phyloP scores from a whole-genome alignment of 2,888 invertebrate species.

The Euzetes globulus region DNA sequence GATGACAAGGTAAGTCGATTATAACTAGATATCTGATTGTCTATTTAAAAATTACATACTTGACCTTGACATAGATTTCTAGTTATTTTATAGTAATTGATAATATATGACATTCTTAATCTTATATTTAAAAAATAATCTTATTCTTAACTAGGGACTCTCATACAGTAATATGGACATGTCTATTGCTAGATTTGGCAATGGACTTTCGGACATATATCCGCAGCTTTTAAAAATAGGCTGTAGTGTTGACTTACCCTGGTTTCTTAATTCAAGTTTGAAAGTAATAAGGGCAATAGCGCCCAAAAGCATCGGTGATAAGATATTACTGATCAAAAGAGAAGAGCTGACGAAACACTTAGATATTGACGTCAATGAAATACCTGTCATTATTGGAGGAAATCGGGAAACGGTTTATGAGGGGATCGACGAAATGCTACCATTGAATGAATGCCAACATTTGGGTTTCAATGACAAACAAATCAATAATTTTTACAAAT shows the following conservation, averaged over 20 bases:
- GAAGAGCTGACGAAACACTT: neutral
- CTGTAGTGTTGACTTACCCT: slow-evolving; percentile 18
- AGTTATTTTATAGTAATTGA: too few relatives aligned
- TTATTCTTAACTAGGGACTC: neutral
- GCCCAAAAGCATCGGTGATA: neutral
- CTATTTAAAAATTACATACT: too few relatives aligned
- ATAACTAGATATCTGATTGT: too few relatives aligned
- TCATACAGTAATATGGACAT: neutral
- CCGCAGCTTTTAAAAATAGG: neutral
- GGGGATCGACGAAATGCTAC: neutral
- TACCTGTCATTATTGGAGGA: neutral
- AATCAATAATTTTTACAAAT: neutral
- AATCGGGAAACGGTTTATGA: neutral
- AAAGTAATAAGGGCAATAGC: neutral
- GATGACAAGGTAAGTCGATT: too few relatives aligned
- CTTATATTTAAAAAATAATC: too few relatives aligned
- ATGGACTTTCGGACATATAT: neutral
- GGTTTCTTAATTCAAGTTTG: neutral
- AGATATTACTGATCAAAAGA: neutral
- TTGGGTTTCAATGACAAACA: neutral
- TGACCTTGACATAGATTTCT: too few relatives aligned
- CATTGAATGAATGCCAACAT: neutral
- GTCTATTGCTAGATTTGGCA: neutral
- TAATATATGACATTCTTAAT: too few relatives aligned
- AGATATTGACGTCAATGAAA: neutral